Percentiles rank a stretch among this genome's conserved stretches.
phyloP scores from a whole-genome alignment of 2,888 invertebrate species.

The Brassicogethes aeneus region DNA sequence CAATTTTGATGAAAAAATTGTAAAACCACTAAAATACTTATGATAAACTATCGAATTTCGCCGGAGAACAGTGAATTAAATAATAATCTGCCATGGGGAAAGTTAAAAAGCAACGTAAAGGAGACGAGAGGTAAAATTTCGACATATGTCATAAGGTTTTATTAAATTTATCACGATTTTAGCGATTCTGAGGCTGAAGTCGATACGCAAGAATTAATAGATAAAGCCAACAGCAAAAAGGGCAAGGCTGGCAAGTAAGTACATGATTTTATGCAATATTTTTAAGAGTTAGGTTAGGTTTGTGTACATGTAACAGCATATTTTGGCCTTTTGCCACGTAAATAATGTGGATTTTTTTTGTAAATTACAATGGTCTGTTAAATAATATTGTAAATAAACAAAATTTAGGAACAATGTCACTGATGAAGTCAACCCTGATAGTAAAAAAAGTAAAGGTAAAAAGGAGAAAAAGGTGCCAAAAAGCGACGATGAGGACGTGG shows the following conservation, averaged over 20 bases:
- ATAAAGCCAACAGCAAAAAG: slow-evolving; percentile 31
- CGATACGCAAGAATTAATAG: slow-evolving; percentile 28
- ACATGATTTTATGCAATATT: slow-evolving; percentile 10
- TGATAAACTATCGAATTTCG: slow-evolving; percentile 28
- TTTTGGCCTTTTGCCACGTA: slow-evolving; percentile 4
- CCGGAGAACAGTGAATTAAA: slow-evolving; percentile 19
- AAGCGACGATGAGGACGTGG: slow-evolving; percentile 35
- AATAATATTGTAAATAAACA: no score
- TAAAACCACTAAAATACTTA: slow-evolving; percentile 24
- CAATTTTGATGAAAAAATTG: slow-evolving; percentile 6
- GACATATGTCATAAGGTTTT: slow-evolving; percentile 15
- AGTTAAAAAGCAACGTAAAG: slow-evolving; percentile 74
- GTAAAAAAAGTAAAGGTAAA: slow-evolving; percentile 5
- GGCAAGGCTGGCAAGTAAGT: slow-evolving; percentile 31
- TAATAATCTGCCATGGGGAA: slow-evolving; percentile 54
- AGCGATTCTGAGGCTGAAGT: slow-evolving; percentile 53
- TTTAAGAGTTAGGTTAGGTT: slow-evolving; percentile 23
- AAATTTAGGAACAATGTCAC: no score
- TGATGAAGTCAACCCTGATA: no score
- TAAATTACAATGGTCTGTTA: no score
- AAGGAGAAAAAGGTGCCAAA: slow-evolving; percentile 36
- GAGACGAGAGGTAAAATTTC: slow-evolving; percentile 60
- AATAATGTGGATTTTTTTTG: no score
- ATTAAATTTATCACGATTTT: slow-evolving; percentile 29
- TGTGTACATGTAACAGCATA: slow-evolving; percentile 3